Percentiles rank a stretch among this genome's conserved stretches.
phyloP scores from a whole-genome alignment of 1,140 invertebrate species.

The Eumeta japonica region DNA sequence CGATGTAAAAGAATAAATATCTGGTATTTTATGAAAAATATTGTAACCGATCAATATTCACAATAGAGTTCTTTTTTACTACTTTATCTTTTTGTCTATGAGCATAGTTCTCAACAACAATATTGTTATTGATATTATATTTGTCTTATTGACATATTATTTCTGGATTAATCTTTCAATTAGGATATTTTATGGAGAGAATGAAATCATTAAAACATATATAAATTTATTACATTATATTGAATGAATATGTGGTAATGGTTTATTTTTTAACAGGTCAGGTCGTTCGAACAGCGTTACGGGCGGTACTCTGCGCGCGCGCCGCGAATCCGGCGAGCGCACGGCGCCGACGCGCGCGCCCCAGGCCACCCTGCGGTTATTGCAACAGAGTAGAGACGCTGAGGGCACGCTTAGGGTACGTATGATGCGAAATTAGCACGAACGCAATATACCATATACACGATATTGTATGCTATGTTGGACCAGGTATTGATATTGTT shows the following conservation, averaged over 20 bases:
- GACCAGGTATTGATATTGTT: no score
- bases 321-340: slow-evolving; percentile 48
- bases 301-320: slow-evolving; percentile 15
- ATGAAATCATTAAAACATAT: background rate
- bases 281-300: slow-evolving; percentile 32
- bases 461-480: background rate
- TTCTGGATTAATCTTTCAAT: background rate
- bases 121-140: no score
- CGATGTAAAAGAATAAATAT: no score
- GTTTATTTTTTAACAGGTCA: slow-evolving; percentile 12
- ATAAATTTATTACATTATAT: background rate
- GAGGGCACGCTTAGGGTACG: slow-evolving; percentile 63
- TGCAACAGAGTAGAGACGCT: slow-evolving; percentile 86
- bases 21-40: no score
- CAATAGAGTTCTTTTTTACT: no score
- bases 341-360: slow-evolving; percentile 55
- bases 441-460: background rate
- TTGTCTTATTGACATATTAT: no score
- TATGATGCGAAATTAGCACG: background rate
- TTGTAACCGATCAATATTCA: no score
- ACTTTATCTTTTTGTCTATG: no score
- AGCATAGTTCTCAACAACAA: no score
- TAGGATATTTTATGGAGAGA: background rate
- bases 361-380: slow-evolving; percentile 68
- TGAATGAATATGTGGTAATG: background rate